These are phyloP conservation scores for Lysiphlebus fabarum DNA, from an alignment of 1,140 invertebrate species.

Conservation along the genomic window DNA sequence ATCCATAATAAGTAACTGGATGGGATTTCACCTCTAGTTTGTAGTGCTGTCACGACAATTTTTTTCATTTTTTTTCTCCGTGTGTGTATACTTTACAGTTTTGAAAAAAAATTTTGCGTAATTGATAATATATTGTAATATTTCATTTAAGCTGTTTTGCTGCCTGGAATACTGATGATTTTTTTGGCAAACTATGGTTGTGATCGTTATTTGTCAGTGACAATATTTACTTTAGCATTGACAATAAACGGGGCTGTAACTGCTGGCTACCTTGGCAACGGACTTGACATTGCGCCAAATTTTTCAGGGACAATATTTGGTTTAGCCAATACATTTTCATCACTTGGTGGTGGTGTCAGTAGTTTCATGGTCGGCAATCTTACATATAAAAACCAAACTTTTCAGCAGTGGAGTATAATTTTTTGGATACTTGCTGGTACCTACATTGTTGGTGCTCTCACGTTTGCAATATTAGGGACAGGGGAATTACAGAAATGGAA, in stretches of 20 bases:
- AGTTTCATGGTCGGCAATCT: conserved; percentile 80
- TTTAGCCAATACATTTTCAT: conserved; percentile 85
- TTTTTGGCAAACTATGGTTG: conserved; percentile 67
- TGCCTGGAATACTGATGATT: conserved; percentile 67
- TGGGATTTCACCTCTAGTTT: too few species aligned
- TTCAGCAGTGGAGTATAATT: conserved; percentile 77
- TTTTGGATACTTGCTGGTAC: conserved; percentile 77
- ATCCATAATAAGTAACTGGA: too few species aligned
- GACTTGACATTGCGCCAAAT: conserved; percentile 84
- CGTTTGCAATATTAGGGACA: conserved; percentile 68
- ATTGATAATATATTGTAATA: too few species aligned
- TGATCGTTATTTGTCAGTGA: conserved; percentile 65
- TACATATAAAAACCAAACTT: conserved; percentile 71
- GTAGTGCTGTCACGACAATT: too few species aligned
- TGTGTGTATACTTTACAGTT: too few species aligned
- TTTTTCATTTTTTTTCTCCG: too few species aligned
- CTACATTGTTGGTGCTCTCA: conserved; percentile 67
- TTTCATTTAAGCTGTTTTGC: conserved; percentile 55
- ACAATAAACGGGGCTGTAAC: conserved; percentile 84
- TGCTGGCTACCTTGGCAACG: conserved; percentile 84
- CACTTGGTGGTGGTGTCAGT: conserved; percentile 82
- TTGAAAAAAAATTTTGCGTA: too few species aligned
- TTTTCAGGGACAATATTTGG: conserved; percentile 90
- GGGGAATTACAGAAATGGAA: conserved; percentile 73
- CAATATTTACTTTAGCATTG: conserved; percentile 71